phyloP scores from a whole-genome alignment of 2,797 vertebrate species.

The Macropus fuliginosus region DNA sequence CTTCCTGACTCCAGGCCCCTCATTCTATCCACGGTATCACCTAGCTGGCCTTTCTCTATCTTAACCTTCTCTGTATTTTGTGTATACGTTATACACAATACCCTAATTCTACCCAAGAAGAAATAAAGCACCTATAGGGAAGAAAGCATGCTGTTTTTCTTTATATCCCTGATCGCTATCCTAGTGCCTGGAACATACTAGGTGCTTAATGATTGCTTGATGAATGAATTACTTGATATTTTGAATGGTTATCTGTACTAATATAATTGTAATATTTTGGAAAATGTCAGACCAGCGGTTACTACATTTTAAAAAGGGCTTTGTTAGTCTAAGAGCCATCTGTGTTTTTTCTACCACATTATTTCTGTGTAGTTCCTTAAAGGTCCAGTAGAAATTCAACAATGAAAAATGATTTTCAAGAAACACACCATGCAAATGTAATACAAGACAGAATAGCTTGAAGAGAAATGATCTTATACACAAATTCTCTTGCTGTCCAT shows the following conservation, averaged over 20 bases:
- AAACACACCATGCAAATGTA: slow-evolving; percentile 10
- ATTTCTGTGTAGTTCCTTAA: slow-evolving; percentile 40
- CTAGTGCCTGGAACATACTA: neutral
- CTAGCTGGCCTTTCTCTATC: neutral
- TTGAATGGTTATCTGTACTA: slow-evolving; percentile 7
- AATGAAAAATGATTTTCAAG: slow-evolving; percentile 33
- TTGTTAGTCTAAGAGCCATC: slow-evolving; percentile 33
- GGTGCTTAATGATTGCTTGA: neutral
- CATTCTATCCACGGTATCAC: neutral
- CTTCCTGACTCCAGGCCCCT: neutral
- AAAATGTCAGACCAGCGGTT: slow-evolving; percentile 12
- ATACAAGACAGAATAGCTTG: slow-evolving; percentile 45
- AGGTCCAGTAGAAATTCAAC: slow-evolving; percentile 45
- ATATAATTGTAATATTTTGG: slow-evolving; percentile 2
- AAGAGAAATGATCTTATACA: slow-evolving; percentile 66
- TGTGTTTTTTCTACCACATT: slow-evolving; percentile 40
- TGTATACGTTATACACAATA: neutral
- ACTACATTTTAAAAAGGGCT: neutral
- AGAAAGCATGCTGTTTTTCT: neutral
- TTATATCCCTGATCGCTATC: neutral
- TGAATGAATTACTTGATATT: neutral
- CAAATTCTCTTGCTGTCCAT: slow-evolving; percentile 70
- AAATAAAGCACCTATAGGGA: neutral
- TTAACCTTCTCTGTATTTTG: neutral
- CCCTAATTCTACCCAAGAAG: neutral